Evolutionary conservation across 2,113 vertebrate species (phyloP).

Genomic region (Mustela nigripes): DNA sequence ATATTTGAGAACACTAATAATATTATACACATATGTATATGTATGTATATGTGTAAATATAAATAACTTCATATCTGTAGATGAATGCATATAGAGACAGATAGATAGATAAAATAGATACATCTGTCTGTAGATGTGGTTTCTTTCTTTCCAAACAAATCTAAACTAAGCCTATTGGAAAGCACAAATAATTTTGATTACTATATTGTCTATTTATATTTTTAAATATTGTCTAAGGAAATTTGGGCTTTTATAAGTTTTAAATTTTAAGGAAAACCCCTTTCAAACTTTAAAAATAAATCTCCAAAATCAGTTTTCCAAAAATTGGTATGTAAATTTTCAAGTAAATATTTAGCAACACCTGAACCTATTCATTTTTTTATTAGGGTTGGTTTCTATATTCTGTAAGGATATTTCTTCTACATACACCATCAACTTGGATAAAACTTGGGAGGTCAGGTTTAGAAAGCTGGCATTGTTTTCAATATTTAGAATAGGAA

Average conservation of each 20-base stretch:
- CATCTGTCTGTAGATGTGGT: neutral
- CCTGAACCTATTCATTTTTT: neutral
- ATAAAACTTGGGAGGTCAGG: neutral
- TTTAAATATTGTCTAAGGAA: neutral
- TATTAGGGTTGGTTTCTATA: neutral
- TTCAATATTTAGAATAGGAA: neutral
- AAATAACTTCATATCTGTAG: neutral
- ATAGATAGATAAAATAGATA: neutral
- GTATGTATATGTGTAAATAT: neutral
- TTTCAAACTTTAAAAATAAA: slow-evolving; percentile 5
- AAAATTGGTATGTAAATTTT: neutral
- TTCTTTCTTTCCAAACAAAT: slow-evolving; percentile 21
- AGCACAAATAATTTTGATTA: neutral
- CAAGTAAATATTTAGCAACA: neutral
- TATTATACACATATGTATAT: neutral
- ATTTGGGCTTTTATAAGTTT: neutral
- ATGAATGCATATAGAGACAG: neutral
- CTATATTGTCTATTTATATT: neutral
- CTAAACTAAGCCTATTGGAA: neutral
- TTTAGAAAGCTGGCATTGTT: neutral
- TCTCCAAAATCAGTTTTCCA: neutral
- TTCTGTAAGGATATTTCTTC: neutral
- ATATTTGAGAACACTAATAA: neutral
- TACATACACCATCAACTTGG: neutral
- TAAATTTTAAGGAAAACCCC: neutral